These are phyloP conservation scores for Cranoglanis bouderius DNA, from an alignment of 2,113 vertebrate species.

Conservation along the genomic window DNA sequence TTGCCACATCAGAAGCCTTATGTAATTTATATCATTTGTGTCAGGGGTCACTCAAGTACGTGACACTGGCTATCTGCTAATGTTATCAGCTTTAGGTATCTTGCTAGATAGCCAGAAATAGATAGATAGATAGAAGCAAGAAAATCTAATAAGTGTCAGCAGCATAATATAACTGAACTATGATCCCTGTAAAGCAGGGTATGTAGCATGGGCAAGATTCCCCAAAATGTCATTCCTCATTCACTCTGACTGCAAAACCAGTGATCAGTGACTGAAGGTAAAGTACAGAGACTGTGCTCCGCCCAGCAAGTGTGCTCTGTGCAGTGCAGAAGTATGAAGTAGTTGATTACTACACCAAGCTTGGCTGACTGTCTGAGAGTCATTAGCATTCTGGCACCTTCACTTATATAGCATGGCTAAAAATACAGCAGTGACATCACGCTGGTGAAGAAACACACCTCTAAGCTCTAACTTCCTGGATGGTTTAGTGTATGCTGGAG, in stretches of 20 bases:
- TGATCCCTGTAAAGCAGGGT: not conserved
- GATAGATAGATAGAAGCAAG: not conserved
- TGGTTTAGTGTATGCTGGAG: not conserved
- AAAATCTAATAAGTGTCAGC: not conserved
- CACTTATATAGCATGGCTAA: constrained; percentile 62
- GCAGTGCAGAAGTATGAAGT: not conserved
- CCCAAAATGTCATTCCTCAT: not conserved
- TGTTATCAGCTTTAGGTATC: not conserved
- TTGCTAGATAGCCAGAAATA: not conserved
- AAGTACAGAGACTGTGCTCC: not conserved
- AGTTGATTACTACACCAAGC: not conserved
- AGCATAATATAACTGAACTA: no score
- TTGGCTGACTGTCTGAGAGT: not conserved
- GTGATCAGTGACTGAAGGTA: not conserved
- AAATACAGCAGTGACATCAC: constrained; percentile 61
- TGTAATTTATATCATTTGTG: not conserved
- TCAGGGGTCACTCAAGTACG: not conserved
- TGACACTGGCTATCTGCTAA: not conserved
- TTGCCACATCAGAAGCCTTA: not conserved
- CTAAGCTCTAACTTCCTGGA: constrained; percentile 41
- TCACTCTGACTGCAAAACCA: not conserved
- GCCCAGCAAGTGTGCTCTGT: not conserved
- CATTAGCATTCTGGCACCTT: constrained; percentile 46
- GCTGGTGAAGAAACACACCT: constrained; percentile 18
- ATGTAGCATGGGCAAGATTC: not conserved